phyloP scores from a whole-genome alignment of 2,888 invertebrate species.

The Gryllus longicercus region DNA sequence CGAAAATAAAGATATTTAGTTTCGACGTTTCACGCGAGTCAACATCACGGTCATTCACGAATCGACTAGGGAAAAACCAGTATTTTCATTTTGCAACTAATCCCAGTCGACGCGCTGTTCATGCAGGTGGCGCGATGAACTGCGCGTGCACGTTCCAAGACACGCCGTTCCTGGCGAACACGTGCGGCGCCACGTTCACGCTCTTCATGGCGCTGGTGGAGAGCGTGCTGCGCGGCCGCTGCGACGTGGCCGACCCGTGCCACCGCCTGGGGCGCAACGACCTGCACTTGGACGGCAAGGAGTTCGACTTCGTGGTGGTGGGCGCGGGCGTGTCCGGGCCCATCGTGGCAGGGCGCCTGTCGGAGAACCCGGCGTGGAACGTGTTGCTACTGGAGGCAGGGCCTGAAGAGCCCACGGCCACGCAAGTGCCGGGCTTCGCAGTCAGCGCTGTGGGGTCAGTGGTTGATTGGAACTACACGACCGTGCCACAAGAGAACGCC shows the following conservation, averaged over 20 bases:
- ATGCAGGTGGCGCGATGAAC: background rate
- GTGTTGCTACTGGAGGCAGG: slow-evolving; percentile 37
- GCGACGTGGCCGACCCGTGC: slow-evolving; percentile 24
- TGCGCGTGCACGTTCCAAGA: slow-evolving; percentile 40
- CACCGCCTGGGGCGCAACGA: background rate
- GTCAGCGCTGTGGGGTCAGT: slow-evolving; percentile 36
- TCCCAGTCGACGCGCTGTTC: background rate
- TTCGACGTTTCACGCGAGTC: too few relatives aligned
- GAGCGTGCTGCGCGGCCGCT: slow-evolving; percentile 29
- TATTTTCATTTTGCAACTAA: too few relatives aligned
- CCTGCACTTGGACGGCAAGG: background rate
- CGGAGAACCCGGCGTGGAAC: slow-evolving; percentile 38
- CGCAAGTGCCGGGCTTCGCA: slow-evolving; percentile 43
- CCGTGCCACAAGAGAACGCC: slow-evolving; percentile 38
- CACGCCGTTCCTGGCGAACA: slow-evolving; percentile 38
- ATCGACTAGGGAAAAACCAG: too few relatives aligned
- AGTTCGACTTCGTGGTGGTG: slow-evolving; percentile 33
- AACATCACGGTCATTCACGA: too few relatives aligned
- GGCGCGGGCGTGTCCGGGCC: slow-evolving; percentile 40
- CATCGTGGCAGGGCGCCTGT: slow-evolving; percentile 43
- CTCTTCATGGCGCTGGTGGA: slow-evolving; percentile 31
- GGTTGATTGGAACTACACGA: slow-evolving; percentile 42
- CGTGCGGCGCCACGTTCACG: slow-evolving; percentile 39
- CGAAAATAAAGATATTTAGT: too few relatives aligned
- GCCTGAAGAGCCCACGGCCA: slow-evolving; percentile 44